These are phyloP conservation scores for Sebastes oblongus DNA, from an alignment of 2,797 vertebrate genomes.

Conservation along the genomic window DNA sequence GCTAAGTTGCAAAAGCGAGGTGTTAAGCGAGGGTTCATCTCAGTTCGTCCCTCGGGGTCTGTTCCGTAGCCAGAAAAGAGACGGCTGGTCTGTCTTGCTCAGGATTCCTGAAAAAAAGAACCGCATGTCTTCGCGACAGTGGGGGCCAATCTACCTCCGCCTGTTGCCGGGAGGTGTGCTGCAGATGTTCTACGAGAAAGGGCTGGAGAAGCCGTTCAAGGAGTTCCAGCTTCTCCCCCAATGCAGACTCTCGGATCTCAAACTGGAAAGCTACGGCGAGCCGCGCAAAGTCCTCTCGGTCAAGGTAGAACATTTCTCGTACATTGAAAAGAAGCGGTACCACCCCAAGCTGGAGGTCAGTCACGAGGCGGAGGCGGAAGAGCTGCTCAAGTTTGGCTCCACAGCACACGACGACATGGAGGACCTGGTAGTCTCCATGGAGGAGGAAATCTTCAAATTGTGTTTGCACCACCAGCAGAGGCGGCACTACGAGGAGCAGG, in stretches of 20 bases:
- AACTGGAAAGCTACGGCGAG: constrained; percentile 90
- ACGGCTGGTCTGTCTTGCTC: constrained; percentile 96
- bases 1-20: constrained; percentile 56
- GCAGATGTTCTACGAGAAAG: constrained; percentile 96
- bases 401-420: constrained; percentile 88
- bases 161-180: constrained; percentile 89
- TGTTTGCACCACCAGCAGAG: constrained; percentile 78
- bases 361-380: constrained; percentile 89
- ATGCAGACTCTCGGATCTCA: constrained; percentile 90
- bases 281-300: constrained; percentile 93
- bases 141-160: constrained; percentile 96
- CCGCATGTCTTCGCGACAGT: constrained; percentile 98
- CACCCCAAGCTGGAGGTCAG: constrained; percentile 90
- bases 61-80: constrained; percentile 85
- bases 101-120: constrained; percentile 99
- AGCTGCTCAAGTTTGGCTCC: constrained; percentile 96
- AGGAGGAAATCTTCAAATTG: constrained; percentile 91
- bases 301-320: constrained; percentile 92
- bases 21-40: constrained; percentile 45
- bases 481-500: constrained; percentile 91
- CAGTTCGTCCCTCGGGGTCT: constrained; percentile 83
- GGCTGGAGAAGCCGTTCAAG: constrained; percentile 95
- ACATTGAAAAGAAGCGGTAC: constrained; percentile 90
- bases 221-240: constrained; percentile 92
- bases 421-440: constrained; percentile 87